Base-by-base conservation (phyloP, 1,140 invertebrate genomes). In the Kradibia gibbosae region DNA sequence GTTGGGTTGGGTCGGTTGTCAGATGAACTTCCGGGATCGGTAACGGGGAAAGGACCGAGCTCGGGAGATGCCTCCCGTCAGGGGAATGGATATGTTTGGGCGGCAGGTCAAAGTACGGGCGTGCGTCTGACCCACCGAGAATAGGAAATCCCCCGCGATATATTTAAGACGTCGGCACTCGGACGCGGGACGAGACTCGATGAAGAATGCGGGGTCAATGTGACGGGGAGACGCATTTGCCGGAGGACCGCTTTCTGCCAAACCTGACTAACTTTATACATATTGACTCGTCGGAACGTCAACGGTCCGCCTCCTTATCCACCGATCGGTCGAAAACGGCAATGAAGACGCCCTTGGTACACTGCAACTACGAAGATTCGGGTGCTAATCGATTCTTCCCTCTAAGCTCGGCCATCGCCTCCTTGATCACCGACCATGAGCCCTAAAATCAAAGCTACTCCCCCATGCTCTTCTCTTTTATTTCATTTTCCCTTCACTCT, bases 141-240 rank as follows among this genome's bases (percentile, higher is more conserved):
- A 81, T 74, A 81, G 71, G 60, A 75, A 81, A 74, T 75, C 34
- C 34, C 67, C 65, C 65, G 57, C 39, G 45, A 65, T 81, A 81
- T 81, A 81, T 75, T 81, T 75, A 81, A 50, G 39, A 22, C 11
- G 34, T 25, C n/a, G 53, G 22, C n/a, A 22, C 31, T 74, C n/a
- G 45, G 28, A 5, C 25, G 50, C 20, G 70, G 34, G 45, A 34
- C n/a, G 72, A 55, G 28, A 8, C 42, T 28, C 48, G 57, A 34
- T 28, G 42, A 67, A 75, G 80, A 81, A 81, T 77, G 80, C 65
- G 80, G 80, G 80, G 80, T 81, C 80, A 81, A 81, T 81, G 80
- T 77, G 80, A 77, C 65, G 80, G 39, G 28, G 62, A 70, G n/a
- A n/a, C n/a, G 31, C 34, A 42, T 67, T 36, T 10, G 62, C 17